Base-by-base conservation (phyloP, 2,113 vertebrate species). In the Gymnocephalus cernua region DNA sequence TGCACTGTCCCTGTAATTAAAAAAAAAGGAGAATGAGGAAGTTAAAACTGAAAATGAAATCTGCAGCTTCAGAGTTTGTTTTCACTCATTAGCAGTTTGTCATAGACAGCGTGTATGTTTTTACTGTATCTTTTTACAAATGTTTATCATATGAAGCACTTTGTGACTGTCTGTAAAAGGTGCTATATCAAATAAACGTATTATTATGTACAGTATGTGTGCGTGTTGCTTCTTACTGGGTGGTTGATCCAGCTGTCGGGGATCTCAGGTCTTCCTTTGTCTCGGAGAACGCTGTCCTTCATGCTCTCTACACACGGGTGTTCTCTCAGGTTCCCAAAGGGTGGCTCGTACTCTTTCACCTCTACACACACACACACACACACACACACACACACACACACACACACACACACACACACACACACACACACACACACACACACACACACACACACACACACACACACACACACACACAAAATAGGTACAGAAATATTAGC, bases 231-330 rank as follows among this genome's bases (percentile, higher is more conserved):
- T 85, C 90, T 91, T 95, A 99, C 98, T 88, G 95, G 94, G 90
- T 99, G 98, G 86, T 91, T 97, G 56, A 95, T 95, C 98, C 98
- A 99, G 90, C 95, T 96, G 94, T 93, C 95, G 56, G 96, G 97
- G 57, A 99, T 97, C 90, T 99, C 97, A 0, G 98, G 98, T 61
- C 98, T 90, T 54, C 97, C 97, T 91, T 96, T 88, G 90, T 99
- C 98, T 91, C 98, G 90, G 58, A 99, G 91, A 38, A 99, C 97
- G 0, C 96, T 98, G 94, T 99, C 98, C 94, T 99, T 99, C 98
- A 99, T 99, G 92, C 98, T 99, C 86, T 99, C 98, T 0, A 99
- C 97, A 65, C 98, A 99, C 2, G 98, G 98, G 79, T 99, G 97
- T 76, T 99, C 97, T 88, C 97, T 93, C 83, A 99, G 95, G 90